Conservation (phyloP, 2,113 vertebrate species). For the Chauna torquata region DNA sequence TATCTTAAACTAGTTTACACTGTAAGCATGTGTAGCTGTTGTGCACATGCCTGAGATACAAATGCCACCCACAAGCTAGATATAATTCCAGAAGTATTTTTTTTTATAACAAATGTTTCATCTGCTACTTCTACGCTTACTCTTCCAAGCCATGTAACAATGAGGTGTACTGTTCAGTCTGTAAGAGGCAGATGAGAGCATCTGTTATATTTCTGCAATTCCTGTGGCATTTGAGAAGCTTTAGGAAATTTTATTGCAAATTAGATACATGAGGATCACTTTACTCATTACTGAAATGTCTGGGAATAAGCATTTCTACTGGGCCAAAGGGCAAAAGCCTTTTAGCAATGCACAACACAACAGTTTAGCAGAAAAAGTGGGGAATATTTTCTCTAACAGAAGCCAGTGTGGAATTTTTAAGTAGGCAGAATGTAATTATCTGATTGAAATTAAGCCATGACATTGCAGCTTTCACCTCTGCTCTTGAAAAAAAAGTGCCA, state of each 20-base stretch:
- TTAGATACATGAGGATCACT: not conserved
- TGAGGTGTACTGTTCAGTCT: not conserved
- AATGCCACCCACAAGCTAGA: not conserved
- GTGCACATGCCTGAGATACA: not conserved
- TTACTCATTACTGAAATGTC: not conserved
- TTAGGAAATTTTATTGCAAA: not conserved
- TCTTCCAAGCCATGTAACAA: not conserved
- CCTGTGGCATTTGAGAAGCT: not conserved
- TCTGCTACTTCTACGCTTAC: not conserved
- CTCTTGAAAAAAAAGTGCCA: not conserved
- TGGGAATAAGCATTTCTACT: not conserved
- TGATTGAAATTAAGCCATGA: not conserved
- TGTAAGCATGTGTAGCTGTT: not conserved
- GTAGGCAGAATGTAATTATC: not conserved
- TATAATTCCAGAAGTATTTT: not conserved
- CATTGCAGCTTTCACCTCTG: not conserved
- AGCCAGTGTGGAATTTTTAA: not conserved
- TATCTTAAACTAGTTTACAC: not conserved
- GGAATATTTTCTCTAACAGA: not conserved
- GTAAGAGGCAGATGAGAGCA: not conserved
- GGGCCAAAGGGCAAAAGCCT: not conserved
- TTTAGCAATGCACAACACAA: not conserved
- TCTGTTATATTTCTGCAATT: not conserved
- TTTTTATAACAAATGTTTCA: not conserved
- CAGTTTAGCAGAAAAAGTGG: not conserved